Percentiles rank a stretch among this genome's conserved stretches.
These are phyloP conservation scores for Drosophila truncata DNA, from an alignment of 1,140 invertebrate species.

Conservation along the genomic window DNA sequence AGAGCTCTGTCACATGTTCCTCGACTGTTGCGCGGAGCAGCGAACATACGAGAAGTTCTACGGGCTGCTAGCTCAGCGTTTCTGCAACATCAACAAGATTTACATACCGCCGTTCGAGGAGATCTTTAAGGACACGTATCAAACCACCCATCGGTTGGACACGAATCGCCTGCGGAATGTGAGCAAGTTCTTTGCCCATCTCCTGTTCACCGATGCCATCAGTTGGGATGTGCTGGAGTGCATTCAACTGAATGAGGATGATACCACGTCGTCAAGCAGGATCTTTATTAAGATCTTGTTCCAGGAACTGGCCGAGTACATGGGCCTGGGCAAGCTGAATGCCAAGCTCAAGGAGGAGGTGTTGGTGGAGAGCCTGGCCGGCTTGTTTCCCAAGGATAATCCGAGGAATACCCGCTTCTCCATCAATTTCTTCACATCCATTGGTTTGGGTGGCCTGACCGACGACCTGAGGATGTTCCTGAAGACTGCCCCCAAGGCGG, in stretches of 20 bases:
- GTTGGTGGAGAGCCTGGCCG: constrained; percentile 94
- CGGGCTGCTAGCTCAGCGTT: constrained; percentile 96
- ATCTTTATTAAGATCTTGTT: constrained; percentile 99
- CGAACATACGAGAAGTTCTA: constrained; percentile 99
- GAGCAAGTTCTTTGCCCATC: constrained; percentile 98
- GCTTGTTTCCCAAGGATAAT: constrained; percentile 97
- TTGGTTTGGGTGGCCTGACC: constrained; percentile 98
- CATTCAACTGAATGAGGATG: constrained; percentile 97
- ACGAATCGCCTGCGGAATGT: constrained; percentile 99
- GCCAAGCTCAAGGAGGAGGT: constrained; percentile 95
- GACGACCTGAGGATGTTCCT: constrained; percentile 96
- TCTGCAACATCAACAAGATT: constrained; percentile 96
- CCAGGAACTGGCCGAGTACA: constrained; percentile 98
- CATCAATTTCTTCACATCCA: constrained; percentile 99
- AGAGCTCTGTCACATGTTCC: constrained; percentile 99
- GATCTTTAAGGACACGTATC: constrained; percentile 98
- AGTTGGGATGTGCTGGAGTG: constrained; percentile 95
- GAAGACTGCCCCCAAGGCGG: constrained; percentile 91
- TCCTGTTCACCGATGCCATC: constrained; percentile 98
- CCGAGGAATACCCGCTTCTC: constrained; percentile 98
- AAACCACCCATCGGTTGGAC: constrained; percentile 96
- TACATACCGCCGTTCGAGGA: constrained; percentile 97
- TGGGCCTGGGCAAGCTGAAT: constrained; percentile 97
- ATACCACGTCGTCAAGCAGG: constrained; percentile 98
- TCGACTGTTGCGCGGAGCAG: constrained; percentile 99